phyloP scores from a whole-genome alignment of 2,113 vertebrate species.

The Cottus gobio region DNA sequence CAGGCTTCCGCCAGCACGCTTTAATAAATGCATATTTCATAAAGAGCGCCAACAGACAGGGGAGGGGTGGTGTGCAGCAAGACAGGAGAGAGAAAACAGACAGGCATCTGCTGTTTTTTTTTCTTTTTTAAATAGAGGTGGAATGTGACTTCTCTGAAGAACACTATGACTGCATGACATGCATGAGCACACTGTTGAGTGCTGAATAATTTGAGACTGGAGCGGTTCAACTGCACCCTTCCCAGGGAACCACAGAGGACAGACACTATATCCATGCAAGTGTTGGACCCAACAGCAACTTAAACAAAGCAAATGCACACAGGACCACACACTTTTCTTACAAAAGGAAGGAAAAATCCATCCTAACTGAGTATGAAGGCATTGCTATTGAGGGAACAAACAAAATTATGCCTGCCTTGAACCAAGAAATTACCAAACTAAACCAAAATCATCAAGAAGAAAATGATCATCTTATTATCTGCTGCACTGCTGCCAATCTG shows the following conservation, averaged over 20 bases:
- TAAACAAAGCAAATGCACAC: background rate
- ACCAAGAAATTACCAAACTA: background rate
- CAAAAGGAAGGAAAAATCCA: background rate
- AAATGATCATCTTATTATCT: conserved; percentile 42
- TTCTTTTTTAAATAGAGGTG: conserved; percentile 57
- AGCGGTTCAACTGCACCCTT: conserved; percentile 30
- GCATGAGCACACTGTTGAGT: conserved; percentile 60
- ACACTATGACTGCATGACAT: conserved; percentile 53
- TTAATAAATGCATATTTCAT: conserved; percentile 67
- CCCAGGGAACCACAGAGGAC: background rate
- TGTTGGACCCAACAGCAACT: background rate
- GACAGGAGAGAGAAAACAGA: conserved; percentile 16
- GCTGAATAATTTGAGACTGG: conserved; percentile 46
- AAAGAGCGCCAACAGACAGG: conserved; percentile 29
- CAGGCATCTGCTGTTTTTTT: conserved; percentile 38
- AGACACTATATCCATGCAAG: background rate
- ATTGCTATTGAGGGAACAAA: conserved; percentile 1
- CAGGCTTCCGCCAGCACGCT: conserved; percentile 10
- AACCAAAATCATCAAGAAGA: conserved; percentile 25
- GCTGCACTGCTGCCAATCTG: conserved; percentile 1
- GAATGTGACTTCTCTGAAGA: conserved; percentile 67
- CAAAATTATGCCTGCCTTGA: background rate
- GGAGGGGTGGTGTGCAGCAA: conserved; percentile 28
- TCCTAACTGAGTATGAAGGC: background rate
- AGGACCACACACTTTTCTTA: background rate